Conservation (phyloP, 2,888 invertebrate species). For the Scaptomyza cyrtandrae region DNA sequence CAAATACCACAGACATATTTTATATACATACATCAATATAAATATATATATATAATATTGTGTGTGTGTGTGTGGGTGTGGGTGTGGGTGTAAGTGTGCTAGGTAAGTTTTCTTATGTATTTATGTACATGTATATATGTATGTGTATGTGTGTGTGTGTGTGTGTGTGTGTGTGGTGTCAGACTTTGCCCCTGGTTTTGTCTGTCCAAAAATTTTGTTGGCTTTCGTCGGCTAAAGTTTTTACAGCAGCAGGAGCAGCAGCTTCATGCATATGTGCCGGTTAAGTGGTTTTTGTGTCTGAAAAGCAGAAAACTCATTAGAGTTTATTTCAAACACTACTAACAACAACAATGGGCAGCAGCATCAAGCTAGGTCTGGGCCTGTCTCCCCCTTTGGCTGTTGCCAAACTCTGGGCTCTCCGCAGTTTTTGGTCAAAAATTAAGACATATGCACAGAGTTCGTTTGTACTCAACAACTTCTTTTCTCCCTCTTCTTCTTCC, state of each 20-base stretch:
- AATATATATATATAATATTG: not conserved
- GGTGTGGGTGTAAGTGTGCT: slow-evolving; percentile 2
- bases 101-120: not conserved
- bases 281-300: slow-evolving; percentile 81
- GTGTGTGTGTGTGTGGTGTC: slow-evolving; percentile 16
- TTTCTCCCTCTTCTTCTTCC: no score
- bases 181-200: slow-evolving; percentile 51
- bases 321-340: slow-evolving; percentile 72
- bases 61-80: not conserved
- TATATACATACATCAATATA: not conserved
- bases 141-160: not conserved
- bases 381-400: slow-evolving; percentile 1
- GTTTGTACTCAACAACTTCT: not conserved
- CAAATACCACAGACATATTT: slow-evolving; percentile 11
- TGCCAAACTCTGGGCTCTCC: slow-evolving; percentile 10
- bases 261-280: slow-evolving; percentile 72
- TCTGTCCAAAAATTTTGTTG: slow-evolving; percentile 28
- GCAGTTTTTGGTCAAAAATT: slow-evolving; percentile 62
- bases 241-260: slow-evolving; percentile 44
- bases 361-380: not conserved
- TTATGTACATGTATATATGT: not conserved
- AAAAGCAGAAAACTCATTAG: slow-evolving; percentile 82
- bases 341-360: slow-evolving; percentile 49
- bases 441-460: slow-evolving; percentile 58
- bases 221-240: slow-evolving; percentile 52